Evolutionary conservation across 1,140 invertebrate genomes (phyloP).

Genomic region (Polyergus mexicanus): DNA sequence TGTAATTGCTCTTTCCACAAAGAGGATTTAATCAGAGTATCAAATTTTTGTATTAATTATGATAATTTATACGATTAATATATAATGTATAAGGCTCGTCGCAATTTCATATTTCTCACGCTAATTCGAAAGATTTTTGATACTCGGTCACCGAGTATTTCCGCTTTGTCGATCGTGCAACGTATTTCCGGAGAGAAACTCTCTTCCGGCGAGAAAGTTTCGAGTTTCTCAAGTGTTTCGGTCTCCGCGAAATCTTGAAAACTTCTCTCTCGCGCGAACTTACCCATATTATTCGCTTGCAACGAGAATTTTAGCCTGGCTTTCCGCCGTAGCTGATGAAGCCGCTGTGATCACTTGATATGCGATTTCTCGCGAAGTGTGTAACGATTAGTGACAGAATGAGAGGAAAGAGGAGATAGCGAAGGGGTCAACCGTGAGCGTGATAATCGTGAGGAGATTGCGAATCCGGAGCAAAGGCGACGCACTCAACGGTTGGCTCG

Average conservation of each 20-base stretch:
- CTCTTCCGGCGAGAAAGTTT: constrained; percentile 31
- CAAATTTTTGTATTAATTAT: background rate
- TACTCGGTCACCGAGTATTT: background rate
- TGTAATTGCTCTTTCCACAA: background rate
- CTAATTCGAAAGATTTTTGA: constrained; percentile 1
- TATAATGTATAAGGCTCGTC: background rate
- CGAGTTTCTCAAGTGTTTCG: constrained; percentile 56
- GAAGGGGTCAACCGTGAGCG: background rate
- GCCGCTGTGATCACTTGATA: constrained; percentile 21
- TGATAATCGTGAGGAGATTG: constrained; percentile 43
- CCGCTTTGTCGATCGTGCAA: constrained; percentile 25
- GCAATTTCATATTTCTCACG: background rate
- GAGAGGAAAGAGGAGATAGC: background rate
- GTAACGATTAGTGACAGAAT: constrained; percentile 23
- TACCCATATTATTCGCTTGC: constrained; percentile 29
- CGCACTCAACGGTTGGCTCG: constrained; percentile 57
- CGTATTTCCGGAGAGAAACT: constrained; percentile 22
- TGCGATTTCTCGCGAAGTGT: constrained; percentile 1
- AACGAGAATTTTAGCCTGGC: background rate
- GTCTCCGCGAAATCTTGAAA: constrained; percentile 36
- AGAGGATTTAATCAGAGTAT: background rate
- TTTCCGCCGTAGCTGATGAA: constrained; percentile 20
- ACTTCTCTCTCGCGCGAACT: constrained; percentile 36
- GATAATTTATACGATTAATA: background rate
- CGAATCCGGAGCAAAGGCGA: constrained; percentile 16